A percentile compares a stretch with the other conserved stretches of the same genome.
Evolutionary conservation across 2,113 vertebrate genomes (phyloP).

Genomic region (Malurus melanocephalus): DNA sequence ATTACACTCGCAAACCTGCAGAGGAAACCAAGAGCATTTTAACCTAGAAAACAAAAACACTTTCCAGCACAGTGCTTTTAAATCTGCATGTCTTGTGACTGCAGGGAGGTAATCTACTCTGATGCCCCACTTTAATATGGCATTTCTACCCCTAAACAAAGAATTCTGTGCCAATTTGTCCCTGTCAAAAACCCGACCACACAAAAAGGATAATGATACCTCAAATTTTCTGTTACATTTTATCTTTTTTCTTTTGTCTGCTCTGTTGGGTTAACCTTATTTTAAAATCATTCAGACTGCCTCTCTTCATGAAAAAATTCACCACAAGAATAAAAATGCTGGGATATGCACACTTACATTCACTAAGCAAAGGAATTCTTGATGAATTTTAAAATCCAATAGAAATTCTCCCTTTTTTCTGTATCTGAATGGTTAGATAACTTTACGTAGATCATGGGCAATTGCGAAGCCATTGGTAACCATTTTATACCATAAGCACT

Average conservation of each 20-base stretch:
- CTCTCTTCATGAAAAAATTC: background rate
- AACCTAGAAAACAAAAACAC: background rate
- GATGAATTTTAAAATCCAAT: background rate
- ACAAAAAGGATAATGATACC: background rate
- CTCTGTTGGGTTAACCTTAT: background rate
- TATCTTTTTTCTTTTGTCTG: background rate
- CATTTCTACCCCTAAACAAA: background rate
- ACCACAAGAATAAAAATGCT: background rate
- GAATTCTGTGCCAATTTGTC: background rate
- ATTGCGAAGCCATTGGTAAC: background rate
- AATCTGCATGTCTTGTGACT: background rate
- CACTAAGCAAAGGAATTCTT: background rate
- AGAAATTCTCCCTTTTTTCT: background rate
- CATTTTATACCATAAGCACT: background rate
- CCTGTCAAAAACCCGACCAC: background rate
- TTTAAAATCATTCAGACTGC: background rate
- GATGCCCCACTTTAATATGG: rapidly evolving
- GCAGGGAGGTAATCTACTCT: background rate
- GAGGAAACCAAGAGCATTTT: background rate
- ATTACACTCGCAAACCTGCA: rapidly evolving
- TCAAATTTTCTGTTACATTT: background rate
- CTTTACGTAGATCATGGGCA: background rate
- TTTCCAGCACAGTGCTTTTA: background rate
- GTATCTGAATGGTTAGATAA: background rate
- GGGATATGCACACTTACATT: background rate